Conservation (phyloP, 1,140 invertebrate genomes). For the Melitaea cinxia region DNA sequence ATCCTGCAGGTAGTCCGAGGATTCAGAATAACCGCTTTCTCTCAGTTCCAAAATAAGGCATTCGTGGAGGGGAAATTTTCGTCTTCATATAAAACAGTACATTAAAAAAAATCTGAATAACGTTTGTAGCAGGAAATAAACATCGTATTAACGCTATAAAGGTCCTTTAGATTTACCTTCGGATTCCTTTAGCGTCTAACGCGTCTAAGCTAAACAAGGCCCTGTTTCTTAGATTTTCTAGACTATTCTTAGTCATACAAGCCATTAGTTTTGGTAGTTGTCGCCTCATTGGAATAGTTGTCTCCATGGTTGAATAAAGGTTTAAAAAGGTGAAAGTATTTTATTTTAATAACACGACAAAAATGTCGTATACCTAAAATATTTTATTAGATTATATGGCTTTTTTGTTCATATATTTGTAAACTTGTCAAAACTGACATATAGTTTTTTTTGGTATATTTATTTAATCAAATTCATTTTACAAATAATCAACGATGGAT, state of each 20-base stretch:
- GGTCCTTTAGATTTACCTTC: constrained; percentile 52
- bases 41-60: constrained; percentile 80
- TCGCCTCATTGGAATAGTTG: constrained; percentile 8
- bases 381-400: neutral
- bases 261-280: constrained; percentile 69
- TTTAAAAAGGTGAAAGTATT: neutral
- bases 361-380: neutral
- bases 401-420: neutral
- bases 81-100: constrained; percentile 54
- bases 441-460: neutral
- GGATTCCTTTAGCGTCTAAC: constrained; percentile 66
- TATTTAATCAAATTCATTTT: no score
- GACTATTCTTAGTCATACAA: constrained; percentile 70
- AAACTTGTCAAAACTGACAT: neutral
- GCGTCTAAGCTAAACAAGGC: constrained; percentile 60
- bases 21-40: constrained; percentile 75
- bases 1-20: constrained; percentile 76
- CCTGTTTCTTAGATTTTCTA: constrained; percentile 67
- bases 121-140: neutral
- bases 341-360: no score
- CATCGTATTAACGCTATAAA: constrained; percentile 1
- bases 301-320: neutral
- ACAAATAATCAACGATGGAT: no score
- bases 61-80: constrained; percentile 77
- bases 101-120: neutral